Percentiles rank a stretch among this genome's conserved stretches.
Evolutionary conservation across 1,140 invertebrate species (phyloP).

Genomic region (Drosophila pseudoananassae): DNA sequence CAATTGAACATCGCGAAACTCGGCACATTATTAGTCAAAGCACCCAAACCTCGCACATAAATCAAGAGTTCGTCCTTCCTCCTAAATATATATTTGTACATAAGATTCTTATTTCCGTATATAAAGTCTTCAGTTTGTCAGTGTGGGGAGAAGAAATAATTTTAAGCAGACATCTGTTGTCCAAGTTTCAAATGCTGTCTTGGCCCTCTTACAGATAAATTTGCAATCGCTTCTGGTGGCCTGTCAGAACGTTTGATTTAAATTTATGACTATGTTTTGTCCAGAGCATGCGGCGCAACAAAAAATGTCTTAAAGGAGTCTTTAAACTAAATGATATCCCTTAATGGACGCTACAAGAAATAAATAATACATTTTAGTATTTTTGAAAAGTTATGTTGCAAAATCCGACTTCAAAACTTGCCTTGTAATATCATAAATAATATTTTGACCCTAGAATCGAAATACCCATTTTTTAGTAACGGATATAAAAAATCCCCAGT

Average conservation of each 20-base stretch:
- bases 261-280: conserved; percentile 71
- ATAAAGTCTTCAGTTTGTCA: not conserved
- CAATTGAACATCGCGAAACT: conserved; percentile 44
- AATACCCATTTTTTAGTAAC: not conserved
- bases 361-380: not conserved
- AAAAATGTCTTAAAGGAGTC: not conserved
- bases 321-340: not conserved
- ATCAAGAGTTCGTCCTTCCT: conserved; percentile 16
- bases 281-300: conserved; percentile 53
- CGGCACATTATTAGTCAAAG: conserved; percentile 61
- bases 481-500: not conserved
- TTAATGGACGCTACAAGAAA: not conserved
- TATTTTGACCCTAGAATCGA: not conserved
- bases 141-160: conserved; percentile 16
- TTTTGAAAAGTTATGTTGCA: not conserved
- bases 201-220: conserved; percentile 56
- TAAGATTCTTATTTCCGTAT: conserved; percentile 5
- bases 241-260: conserved; percentile 72
- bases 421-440: no score
- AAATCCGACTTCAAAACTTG: no score
- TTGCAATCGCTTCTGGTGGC: conserved; percentile 51
- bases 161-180: conserved; percentile 48
- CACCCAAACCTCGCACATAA: conserved; percentile 26
- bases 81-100: not conserved
- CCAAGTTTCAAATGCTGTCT: conserved; percentile 42